phyloP scores from a whole-genome alignment of 2,797 vertebrate genomes.

The Salmo trutta region DNA sequence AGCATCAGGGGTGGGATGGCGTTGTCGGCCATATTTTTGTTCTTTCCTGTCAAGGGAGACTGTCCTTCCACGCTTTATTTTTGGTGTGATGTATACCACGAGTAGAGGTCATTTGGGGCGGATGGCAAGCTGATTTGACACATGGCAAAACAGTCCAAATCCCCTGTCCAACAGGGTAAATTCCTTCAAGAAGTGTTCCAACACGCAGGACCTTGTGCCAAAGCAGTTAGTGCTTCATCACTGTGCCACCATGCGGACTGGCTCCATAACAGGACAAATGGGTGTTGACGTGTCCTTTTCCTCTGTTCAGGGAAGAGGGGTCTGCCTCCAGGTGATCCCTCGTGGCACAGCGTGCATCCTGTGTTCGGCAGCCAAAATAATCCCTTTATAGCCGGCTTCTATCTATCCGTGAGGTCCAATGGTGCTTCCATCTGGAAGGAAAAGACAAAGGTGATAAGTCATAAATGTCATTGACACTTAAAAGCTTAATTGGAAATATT shows the following conservation, averaged over 20 bases:
- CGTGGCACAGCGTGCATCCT: slow-evolving; percentile 51
- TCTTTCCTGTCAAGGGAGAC: slow-evolving; percentile 26
- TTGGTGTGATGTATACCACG: too few relatives aligned
- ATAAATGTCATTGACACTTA: neutral
- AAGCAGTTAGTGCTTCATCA: slow-evolving; percentile 15
- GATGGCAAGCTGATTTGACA: slow-evolving; percentile 21
- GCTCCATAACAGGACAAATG: slow-evolving; percentile 28
- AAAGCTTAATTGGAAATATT: neutral
- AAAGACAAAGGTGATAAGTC: slow-evolving; percentile 19
- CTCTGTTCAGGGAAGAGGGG: too few relatives aligned
- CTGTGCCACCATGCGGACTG: slow-evolving; percentile 14
- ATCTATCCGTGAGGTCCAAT: slow-evolving; percentile 37
- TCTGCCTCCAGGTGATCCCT: slow-evolving; percentile 20
- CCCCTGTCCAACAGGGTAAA: slow-evolving; percentile 11
- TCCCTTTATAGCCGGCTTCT: slow-evolving; percentile 66
- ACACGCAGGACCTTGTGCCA: neutral
- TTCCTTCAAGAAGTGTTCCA: slow-evolving; percentile 9
- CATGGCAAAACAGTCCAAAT: slow-evolving; percentile 41
- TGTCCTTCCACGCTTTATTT: neutral
- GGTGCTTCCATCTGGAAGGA: slow-evolving; percentile 33
- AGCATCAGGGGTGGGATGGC: slow-evolving; percentile 46
- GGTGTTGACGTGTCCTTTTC: slow-evolving; percentile 16
- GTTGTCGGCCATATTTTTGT: slow-evolving; percentile 64
- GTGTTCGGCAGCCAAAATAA: slow-evolving; percentile 58
- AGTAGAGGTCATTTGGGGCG: slow-evolving; percentile 35